Conservation (phyloP, 2,888 invertebrate genomes). For the Volucella inflata region DNA sequence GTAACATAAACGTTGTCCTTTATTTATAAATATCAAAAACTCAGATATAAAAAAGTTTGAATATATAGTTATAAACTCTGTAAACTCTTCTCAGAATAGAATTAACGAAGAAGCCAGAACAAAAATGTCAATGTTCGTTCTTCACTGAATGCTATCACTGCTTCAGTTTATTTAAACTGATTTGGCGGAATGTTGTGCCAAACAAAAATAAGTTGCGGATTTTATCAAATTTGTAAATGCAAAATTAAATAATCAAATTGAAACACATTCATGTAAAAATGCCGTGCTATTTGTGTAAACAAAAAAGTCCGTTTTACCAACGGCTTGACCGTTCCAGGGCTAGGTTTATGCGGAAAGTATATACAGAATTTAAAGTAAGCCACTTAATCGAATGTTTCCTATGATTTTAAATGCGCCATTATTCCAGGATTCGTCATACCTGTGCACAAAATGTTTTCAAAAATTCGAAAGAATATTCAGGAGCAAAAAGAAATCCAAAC, state of each 20-base stretch:
- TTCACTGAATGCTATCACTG: not conserved
- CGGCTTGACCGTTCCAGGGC: slow-evolving; percentile 26
- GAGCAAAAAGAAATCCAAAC: slow-evolving; percentile 22
- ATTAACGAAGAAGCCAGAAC: not conserved
- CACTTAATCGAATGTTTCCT: not conserved
- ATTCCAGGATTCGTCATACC: slow-evolving; percentile 18
- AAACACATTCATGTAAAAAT: not conserved
- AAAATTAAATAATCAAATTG: not conserved
- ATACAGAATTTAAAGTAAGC: slow-evolving; percentile 32
- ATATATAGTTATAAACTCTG: too few species aligned
- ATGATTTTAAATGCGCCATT: not conserved
- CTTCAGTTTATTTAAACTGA: not conserved
- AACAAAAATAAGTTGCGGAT: not conserved
- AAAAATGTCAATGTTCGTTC: not conserved
- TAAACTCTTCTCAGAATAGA: too few species aligned
- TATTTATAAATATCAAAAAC: too few species aligned
- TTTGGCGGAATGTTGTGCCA: slow-evolving; percentile 22
- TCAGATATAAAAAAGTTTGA: too few species aligned
- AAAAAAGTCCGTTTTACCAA: slow-evolving; percentile 12
- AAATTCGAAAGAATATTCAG: slow-evolving; percentile 52
- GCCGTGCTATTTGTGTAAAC: slow-evolving; percentile 50
- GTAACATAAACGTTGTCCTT: too few species aligned
- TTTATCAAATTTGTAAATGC: not conserved
- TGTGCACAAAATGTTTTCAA: slow-evolving; percentile 41
- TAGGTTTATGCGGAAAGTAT: slow-evolving; percentile 47